phyloP scores from a whole-genome alignment of 1,140 invertebrate genomes.

The Panulirus ornatus region DNA sequence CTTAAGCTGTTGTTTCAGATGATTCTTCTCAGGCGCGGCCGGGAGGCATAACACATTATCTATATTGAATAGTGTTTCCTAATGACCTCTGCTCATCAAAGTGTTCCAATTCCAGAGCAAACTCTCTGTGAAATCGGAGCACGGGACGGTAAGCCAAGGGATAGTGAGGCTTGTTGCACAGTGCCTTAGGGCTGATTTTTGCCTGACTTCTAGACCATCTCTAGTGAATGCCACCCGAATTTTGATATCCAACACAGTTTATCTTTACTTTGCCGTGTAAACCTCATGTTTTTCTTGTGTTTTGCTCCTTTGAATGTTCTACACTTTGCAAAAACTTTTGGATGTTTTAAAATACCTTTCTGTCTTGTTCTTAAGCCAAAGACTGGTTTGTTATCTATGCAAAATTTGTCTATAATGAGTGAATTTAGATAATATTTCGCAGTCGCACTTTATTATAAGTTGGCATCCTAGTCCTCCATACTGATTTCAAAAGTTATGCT shows the following conservation, averaged over 20 bases:
- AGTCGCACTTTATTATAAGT: no score
- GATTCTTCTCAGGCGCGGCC: not conserved
- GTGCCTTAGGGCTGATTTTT: not conserved
- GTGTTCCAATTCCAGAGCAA: slow-evolving; percentile 46
- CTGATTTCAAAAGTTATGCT: no score
- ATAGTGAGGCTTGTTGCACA: slow-evolving; percentile 10
- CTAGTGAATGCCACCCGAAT: not conserved
- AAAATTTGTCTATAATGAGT: no score
- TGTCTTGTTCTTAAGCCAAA: not conserved
- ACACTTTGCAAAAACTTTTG: not conserved
- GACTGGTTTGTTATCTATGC: no score
- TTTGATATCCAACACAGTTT: not conserved
- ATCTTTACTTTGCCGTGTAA: not conserved
- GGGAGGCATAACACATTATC: not conserved
- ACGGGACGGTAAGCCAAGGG: slow-evolving; percentile 58
- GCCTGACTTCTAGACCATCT: not conserved
- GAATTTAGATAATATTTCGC: no score
- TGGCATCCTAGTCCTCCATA: no score
- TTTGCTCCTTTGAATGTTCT: not conserved
- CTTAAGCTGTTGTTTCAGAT: not conserved
- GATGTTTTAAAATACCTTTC: not conserved
- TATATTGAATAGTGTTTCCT: not conserved
- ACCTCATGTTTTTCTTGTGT: not conserved
- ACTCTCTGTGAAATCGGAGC: slow-evolving; percentile 64
- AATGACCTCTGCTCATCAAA: not conserved